Percentiles rank a stretch among this genome's conserved stretches.
phyloP scores from a whole-genome alignment of 2,888 invertebrate genomes.

The Cryptophagus acutangulus region DNA sequence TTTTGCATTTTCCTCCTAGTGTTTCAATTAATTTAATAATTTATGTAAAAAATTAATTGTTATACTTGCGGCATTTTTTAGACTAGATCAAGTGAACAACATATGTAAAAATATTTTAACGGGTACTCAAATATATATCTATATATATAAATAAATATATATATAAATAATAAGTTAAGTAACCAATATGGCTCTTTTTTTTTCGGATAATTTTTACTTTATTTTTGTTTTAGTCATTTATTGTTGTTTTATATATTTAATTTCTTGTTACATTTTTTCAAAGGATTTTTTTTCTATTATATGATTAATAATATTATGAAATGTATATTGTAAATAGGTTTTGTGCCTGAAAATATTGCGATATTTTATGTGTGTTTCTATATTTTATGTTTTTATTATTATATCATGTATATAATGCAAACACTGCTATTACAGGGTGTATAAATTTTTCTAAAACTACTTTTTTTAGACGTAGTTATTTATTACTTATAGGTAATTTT shows the following conservation, averaged over 20 bases:
- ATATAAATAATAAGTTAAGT: neutral
- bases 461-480: conserved; percentile 13
- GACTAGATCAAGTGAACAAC: neutral
- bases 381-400: conserved; percentile 3
- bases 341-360: conserved; percentile 15
- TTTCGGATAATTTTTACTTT: conserved; percentile 5
- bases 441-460: conserved; percentile 16
- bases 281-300: conserved; percentile 9
- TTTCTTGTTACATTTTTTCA: conserved; percentile 10
- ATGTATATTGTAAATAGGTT: conserved; percentile 21
- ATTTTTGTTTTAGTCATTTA: conserved; percentile 6
- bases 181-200: neutral
- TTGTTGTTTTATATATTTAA: conserved; percentile 9
- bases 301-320: conserved; percentile 10
- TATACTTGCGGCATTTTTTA: neutral
- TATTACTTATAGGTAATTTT: conserved; percentile 15
- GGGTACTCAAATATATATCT: conserved; percentile 14
- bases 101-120: too few species aligned
- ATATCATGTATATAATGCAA: conserved; percentile 3
- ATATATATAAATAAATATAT: conserved; percentile 6
- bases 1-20: neutral
- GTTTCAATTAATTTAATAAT: neutral
- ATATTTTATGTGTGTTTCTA: conserved; percentile 15
- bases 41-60: conserved; percentile 2
- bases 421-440: conserved; percentile 19